phyloP scores from a whole-genome alignment of 2,113 vertebrate species.

The Eublepharis macularius region DNA sequence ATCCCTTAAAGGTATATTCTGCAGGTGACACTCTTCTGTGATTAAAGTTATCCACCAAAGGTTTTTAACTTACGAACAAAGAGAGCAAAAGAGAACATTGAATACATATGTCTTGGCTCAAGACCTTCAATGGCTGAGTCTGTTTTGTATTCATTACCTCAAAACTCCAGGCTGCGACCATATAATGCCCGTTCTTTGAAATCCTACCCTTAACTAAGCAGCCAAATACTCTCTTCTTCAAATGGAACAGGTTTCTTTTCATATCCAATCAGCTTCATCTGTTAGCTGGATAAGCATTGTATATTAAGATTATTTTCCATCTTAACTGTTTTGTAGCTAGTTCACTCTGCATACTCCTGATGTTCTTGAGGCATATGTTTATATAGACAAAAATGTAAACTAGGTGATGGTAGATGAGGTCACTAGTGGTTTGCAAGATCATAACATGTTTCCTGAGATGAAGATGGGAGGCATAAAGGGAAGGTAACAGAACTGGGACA shows the following conservation, averaged over 20 bases:
- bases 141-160: conserved; percentile 10
- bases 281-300: neutral
- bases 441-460: neutral
- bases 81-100: conserved; percentile 23
- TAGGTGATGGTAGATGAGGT: neutral
- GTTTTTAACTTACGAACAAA: neutral
- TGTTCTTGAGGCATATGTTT: neutral
- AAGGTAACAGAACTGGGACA: neutral
- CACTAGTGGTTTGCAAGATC: neutral
- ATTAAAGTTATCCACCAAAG: neutral
- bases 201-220: neutral
- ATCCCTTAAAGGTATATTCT: neutral
- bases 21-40: conserved; percentile 12
- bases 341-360: neutral
- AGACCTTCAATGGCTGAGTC: neutral
- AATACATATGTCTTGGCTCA: conserved; percentile 22
- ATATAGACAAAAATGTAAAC: neutral
- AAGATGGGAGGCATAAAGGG: neutral
- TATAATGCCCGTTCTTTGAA: conserved; percentile 2
- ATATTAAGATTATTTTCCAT: neutral
- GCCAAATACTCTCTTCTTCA: neutral
- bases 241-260: neutral
- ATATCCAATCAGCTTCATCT: neutral
- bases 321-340: neutral
- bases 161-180: conserved; percentile 6